Conservation (phyloP, 1,140 invertebrate genomes). For the Lepidostoma basale region DNA sequence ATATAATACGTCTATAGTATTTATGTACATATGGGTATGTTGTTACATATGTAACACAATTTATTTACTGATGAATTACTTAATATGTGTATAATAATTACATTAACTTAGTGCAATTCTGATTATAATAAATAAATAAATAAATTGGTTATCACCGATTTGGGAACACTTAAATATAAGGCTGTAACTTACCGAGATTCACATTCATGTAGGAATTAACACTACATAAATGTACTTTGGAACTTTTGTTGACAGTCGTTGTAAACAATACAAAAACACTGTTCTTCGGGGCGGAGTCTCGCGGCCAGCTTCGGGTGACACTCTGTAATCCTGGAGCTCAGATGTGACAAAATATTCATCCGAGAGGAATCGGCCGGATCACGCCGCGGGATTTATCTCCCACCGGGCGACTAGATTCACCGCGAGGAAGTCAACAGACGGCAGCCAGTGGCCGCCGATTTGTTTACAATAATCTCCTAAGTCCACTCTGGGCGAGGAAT, state of each 20-base stretch:
- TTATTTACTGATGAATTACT: too few species aligned
- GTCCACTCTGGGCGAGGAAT: constrained; percentile 14
- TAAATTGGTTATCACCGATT: too few species aligned
- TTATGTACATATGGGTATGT: too few species aligned
- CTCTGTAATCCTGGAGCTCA: constrained; percentile 8
- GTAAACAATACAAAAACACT: constrained; percentile 2
- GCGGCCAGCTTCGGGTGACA: neutral
- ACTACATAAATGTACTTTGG: neutral
- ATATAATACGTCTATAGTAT: too few species aligned
- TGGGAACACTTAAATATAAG: too few species aligned
- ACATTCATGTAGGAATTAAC: too few species aligned
- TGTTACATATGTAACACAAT: too few species aligned
- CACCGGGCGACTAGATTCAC: neutral
- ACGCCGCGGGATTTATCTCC: neutral
- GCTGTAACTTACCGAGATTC: too few species aligned
- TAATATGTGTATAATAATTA: too few species aligned
- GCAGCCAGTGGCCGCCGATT: neutral
- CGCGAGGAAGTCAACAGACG: constrained; percentile 11
- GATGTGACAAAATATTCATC: constrained; percentile 9
- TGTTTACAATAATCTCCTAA: constrained; percentile 33
- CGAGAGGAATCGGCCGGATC: constrained; percentile 10
- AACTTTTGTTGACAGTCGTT: constrained; percentile 14
- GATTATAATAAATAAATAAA: too few species aligned
- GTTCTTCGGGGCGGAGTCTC: neutral
- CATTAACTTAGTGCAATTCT: too few species aligned